Evolutionary conservation across 1,140 invertebrate genomes (phyloP).

Genomic region (Dinothrombium tinctorium): DNA sequence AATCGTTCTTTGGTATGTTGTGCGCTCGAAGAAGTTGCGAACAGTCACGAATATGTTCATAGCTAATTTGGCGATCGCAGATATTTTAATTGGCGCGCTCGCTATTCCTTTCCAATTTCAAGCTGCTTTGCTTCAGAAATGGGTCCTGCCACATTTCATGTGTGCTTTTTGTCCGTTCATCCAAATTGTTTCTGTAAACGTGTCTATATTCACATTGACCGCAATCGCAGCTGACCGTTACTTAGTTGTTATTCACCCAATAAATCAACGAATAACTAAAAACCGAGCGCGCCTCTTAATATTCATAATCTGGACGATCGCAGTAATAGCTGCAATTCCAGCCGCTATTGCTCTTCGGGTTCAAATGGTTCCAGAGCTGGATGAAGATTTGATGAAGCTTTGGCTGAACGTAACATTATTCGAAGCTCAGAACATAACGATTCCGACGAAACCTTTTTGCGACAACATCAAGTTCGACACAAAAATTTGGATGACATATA

Average conservation of each 20-base stretch:
- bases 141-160: constrained; percentile 51
- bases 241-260: constrained; percentile 61
- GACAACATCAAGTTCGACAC: constrained; percentile 28
- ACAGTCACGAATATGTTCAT: constrained; percentile 83
- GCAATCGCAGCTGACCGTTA: constrained; percentile 65
- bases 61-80: constrained; percentile 71
- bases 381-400: not conserved
- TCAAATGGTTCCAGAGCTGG: constrained; percentile 11
- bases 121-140: constrained; percentile 43
- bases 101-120: constrained; percentile 60
- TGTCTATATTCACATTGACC: constrained; percentile 57
- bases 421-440: not conserved
- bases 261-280: constrained; percentile 22
- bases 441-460: constrained; percentile 30
- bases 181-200: constrained; percentile 51
- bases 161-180: constrained; percentile 52
- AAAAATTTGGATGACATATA: constrained; percentile 29
- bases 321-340: constrained; percentile 17
- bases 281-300: constrained; percentile 17
- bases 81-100: constrained; percentile 63
- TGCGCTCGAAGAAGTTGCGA: constrained; percentile 54
- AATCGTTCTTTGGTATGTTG: constrained; percentile 62
- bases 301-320: constrained; percentile 19
- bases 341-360: constrained; percentile 17
- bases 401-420: not conserved